A percentile compares a stretch with the other conserved stretches of the same genome.
Evolutionary conservation across 2,888 invertebrate species (phyloP).

Genomic region (Ariolimax columbianus): DNA sequence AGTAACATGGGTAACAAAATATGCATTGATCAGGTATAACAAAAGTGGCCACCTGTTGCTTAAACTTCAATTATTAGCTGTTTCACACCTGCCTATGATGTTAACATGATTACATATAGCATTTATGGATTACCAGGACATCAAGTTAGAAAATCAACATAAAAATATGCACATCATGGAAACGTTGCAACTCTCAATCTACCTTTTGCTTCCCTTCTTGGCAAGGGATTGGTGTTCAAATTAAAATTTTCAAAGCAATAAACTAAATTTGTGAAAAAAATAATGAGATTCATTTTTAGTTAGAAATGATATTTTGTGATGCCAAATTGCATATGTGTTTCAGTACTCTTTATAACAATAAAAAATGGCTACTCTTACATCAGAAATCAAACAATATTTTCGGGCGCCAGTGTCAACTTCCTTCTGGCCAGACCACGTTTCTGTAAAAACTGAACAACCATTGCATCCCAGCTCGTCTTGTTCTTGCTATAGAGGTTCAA

Average conservation of each 20-base stretch:
- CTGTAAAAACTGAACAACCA: conserved; percentile 50
- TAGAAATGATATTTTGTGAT: too few species aligned
- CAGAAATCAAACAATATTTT: conserved; percentile 55
- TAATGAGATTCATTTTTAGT: too few species aligned
- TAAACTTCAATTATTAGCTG: neutral
- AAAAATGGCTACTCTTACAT: neutral
- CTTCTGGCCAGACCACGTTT: conserved; percentile 35
- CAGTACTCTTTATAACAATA: too few species aligned
- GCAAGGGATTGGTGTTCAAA: neutral
- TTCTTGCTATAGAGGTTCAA: conserved; percentile 93
- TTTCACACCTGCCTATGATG: neutral
- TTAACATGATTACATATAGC: neutral
- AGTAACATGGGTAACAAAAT: neutral
- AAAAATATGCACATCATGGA: neutral
- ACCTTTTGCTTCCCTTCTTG: neutral
- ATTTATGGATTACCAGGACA: neutral
- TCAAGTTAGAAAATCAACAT: neutral
- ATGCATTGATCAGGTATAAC: neutral
- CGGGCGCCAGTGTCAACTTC: conserved; percentile 34
- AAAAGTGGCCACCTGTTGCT: neutral
- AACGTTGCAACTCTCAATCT: neutral
- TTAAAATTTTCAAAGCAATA: too few species aligned
- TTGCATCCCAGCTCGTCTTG: conserved; percentile 67
- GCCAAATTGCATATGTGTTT: too few species aligned
- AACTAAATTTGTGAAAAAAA: too few species aligned